Evolutionary conservation across 2,888 invertebrate genomes (phyloP).

Genomic region (Scaptomyza flava): DNA sequence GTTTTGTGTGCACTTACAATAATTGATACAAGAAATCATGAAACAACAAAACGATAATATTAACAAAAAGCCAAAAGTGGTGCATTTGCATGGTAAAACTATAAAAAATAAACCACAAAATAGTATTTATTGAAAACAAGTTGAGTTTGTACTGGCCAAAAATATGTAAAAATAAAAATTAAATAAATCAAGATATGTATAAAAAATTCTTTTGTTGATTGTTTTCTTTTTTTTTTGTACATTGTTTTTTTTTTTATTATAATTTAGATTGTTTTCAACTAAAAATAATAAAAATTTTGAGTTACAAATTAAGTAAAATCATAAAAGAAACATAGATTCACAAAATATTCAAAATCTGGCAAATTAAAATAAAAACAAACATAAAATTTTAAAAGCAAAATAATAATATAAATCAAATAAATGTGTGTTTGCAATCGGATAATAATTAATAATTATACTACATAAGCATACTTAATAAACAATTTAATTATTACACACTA

Average conservation of each 20-base stretch:
- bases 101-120: slow-evolving; percentile 29
- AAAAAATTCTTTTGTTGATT: slow-evolving; percentile 36
- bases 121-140: slow-evolving; percentile 8
- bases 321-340: slow-evolving; percentile 37
- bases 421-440: slow-evolving; percentile 29
- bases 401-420: slow-evolving; percentile 21
- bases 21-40: slow-evolving; percentile 65
- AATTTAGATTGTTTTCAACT: slow-evolving; percentile 51
- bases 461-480: slow-evolving; percentile 51
- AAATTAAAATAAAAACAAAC: slow-evolving; percentile 29
- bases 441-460: slow-evolving; percentile 67
- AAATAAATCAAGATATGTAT: slow-evolving; percentile 33
- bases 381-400: slow-evolving; percentile 47
- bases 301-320: slow-evolving; percentile 47
- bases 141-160: slow-evolving; percentile 11
- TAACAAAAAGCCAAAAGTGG: slow-evolving; percentile 45
- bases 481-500: slow-evolving; percentile 32
- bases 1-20: slow-evolving; percentile 72
- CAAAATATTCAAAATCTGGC: slow-evolving; percentile 11
- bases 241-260: slow-evolving; percentile 59
- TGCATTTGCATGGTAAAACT: slow-evolving; percentile 50
- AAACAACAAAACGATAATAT: slow-evolving; percentile 33
- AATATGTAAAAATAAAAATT: slow-evolving; percentile 19
- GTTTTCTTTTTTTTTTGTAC: not conserved
- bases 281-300: slow-evolving; percentile 35